phyloP scores from a whole-genome alignment of 2,797 vertebrate species.

The Limnodromus scolopaceus region DNA sequence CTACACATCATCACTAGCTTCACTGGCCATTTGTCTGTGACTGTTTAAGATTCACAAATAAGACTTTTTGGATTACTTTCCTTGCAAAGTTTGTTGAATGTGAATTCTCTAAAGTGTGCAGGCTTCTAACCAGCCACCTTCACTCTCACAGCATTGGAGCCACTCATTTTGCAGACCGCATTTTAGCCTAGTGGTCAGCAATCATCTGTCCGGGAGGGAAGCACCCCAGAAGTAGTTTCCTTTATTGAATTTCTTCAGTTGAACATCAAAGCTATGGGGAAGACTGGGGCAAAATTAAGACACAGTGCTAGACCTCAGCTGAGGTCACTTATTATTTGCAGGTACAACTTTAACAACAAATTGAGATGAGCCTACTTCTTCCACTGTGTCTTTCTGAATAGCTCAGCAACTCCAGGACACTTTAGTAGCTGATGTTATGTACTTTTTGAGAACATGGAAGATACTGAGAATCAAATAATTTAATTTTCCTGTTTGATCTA shows the following conservation, averaged over 20 bases:
- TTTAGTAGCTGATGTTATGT: not conserved
- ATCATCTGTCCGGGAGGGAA: accelerated
- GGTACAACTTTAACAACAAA: accelerated
- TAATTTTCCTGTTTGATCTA: not conserved
- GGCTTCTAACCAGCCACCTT: too few relatives aligned
- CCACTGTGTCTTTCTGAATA: not conserved
- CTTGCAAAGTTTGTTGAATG: not conserved
- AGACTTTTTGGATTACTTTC: not conserved
- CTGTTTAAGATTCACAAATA: not conserved
- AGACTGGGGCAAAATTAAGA: not conserved
- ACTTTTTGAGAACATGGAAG: not conserved
- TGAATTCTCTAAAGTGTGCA: not conserved
- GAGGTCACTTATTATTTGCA: not conserved
- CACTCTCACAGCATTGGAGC: not conserved
- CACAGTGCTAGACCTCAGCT: not conserved
- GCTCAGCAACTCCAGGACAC: not conserved
- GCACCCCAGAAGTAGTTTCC: accelerated
- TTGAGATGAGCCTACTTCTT: not conserved
- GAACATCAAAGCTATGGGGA: not conserved
- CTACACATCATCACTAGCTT: not conserved
- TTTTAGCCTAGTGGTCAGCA: not conserved
- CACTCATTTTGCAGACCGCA: accelerated
- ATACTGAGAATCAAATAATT: not conserved
- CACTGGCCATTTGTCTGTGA: not conserved
- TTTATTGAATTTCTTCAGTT: not conserved